A percentile compares a stretch with the other conserved stretches of the same genome.
Conservation (phyloP, 2,797 vertebrate species). For the Falco biarmicus region DNA sequence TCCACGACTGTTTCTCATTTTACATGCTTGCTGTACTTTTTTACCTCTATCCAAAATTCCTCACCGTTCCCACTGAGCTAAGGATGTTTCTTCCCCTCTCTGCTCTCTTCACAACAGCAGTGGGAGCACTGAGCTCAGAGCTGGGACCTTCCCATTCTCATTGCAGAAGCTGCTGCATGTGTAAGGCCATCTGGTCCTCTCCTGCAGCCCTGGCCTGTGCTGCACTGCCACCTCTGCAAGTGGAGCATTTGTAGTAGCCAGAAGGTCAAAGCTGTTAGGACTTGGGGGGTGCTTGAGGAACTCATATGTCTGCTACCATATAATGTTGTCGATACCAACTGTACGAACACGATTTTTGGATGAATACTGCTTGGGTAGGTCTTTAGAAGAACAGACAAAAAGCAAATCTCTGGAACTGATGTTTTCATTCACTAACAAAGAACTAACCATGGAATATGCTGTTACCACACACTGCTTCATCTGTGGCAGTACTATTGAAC, state of each 20-base stretch:
- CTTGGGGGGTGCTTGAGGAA: background rate
- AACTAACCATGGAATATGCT: background rate
- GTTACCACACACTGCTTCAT: background rate
- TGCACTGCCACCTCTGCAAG: background rate
- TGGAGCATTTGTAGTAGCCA: background rate
- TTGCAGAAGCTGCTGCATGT: background rate
- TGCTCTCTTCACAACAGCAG: background rate
- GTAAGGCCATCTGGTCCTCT: background rate
- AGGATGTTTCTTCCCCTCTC: background rate
- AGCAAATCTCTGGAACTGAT: background rate
- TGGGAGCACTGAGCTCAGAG: background rate
- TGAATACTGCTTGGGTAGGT: background rate
- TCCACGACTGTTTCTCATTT: background rate
- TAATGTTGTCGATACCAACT: background rate
- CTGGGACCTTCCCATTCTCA: background rate
- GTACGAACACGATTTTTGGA: background rate
- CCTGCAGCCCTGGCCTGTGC: rapidly evolving
- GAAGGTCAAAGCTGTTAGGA: background rate
- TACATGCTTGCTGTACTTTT: background rate
- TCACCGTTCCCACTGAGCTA: background rate
- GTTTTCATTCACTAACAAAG: background rate
- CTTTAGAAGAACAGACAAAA: background rate
- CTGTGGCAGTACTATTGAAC: background rate
- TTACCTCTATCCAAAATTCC: background rate
- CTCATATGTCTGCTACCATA: rapidly evolving